Evolutionary conservation across 2,113 vertebrate species (phyloP).

Genomic region (Nesogale talazaci): DNA sequence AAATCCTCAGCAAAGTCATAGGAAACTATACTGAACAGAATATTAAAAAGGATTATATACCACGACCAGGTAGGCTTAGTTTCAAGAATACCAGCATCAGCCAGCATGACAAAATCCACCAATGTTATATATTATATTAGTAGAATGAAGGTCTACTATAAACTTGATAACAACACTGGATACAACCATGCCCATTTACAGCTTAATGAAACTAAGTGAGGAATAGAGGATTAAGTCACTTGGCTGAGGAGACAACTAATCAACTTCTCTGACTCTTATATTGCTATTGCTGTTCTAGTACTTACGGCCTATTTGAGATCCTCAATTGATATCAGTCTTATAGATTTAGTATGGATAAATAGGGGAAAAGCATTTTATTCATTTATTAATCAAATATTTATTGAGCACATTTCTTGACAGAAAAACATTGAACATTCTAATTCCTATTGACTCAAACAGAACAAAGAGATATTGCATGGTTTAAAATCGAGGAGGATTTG

Average conservation of each 20-base stretch:
- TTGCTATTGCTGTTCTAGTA: not conserved
- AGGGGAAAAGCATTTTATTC: conserved; percentile 4
- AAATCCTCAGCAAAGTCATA: not conserved
- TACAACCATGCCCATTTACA: not conserved
- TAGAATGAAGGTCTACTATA: too few relatives aligned
- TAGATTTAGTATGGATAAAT: not conserved
- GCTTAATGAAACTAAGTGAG: not conserved
- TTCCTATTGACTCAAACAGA: not conserved
- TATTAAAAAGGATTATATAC: not conserved
- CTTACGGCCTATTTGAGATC: not conserved
- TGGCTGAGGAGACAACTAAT: not conserved
- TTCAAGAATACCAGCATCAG: not conserved
- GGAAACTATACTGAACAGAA: not conserved
- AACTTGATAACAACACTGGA: not conserved
- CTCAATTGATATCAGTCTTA: not conserved
- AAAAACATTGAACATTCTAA: not conserved
- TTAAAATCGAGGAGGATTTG: too few relatives aligned
- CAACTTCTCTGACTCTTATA: not conserved
- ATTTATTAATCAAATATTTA: conserved; percentile 50
- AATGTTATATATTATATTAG: too few relatives aligned
- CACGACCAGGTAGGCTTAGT: not conserved
- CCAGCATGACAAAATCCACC: not conserved
- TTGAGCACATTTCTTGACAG: not conserved
- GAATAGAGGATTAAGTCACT: not conserved
- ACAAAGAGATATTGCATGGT: too few relatives aligned